phyloP scores from a whole-genome alignment of 2,888 invertebrate genomes.

The Litoditis marina region DNA sequence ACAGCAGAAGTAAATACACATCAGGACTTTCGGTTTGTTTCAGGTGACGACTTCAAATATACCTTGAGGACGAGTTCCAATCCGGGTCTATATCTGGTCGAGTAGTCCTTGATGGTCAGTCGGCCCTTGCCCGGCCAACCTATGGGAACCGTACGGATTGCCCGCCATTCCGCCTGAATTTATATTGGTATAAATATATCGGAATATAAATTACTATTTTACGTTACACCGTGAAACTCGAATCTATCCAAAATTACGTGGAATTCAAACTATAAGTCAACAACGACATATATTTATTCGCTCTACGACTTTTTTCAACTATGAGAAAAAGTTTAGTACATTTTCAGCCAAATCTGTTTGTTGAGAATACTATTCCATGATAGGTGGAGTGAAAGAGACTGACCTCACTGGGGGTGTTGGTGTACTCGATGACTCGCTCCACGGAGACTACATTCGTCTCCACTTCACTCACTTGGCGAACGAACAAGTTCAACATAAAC shows the following conservation, averaged over 20 bases:
- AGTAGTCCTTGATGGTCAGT: slow-evolving; percentile 34
- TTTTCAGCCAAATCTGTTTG: not conserved
- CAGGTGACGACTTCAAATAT: too few relatives aligned
- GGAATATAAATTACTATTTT: too few relatives aligned
- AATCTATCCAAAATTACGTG: too few relatives aligned
- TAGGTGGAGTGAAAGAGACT: too few relatives aligned
- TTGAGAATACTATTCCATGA: not conserved
- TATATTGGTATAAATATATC: too few relatives aligned
- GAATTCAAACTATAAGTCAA: too few relatives aligned
- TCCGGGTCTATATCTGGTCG: slow-evolving; percentile 73
- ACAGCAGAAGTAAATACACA: not conserved
- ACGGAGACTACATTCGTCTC: slow-evolving; percentile 96
- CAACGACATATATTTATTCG: too few relatives aligned
- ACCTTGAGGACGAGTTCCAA: slow-evolving; percentile 65
- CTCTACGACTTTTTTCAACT: too few relatives aligned
- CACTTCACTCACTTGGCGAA: slow-evolving; percentile 90
- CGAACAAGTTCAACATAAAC: slow-evolving; percentile 91
- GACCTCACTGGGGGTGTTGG: slow-evolving; percentile 48
- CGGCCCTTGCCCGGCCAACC: slow-evolving; percentile 41
- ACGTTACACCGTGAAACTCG: too few relatives aligned
- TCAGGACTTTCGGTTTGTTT: not conserved
- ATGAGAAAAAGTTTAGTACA: not conserved
- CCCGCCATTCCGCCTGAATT: slow-evolving; percentile 40
- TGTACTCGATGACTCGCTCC: slow-evolving; percentile 70
- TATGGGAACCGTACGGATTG: slow-evolving; percentile 17